Percentiles rank a stretch among this genome's conserved stretches.
Evolutionary conservation across 2,797 vertebrate genomes (phyloP).

Genomic region (Crotalus adamanteus): DNA sequence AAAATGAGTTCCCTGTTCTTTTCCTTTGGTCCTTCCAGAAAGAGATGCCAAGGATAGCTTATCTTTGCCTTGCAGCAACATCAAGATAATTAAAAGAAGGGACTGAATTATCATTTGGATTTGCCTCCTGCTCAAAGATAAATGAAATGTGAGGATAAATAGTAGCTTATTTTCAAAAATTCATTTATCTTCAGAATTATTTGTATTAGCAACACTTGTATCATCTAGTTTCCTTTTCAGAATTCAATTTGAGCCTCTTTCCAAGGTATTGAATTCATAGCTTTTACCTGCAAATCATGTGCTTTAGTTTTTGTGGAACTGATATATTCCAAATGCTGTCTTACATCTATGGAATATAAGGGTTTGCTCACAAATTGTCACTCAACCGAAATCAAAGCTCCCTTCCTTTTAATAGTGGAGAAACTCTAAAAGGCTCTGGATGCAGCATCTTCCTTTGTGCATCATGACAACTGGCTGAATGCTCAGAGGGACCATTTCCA

Average conservation of each 20-base stretch:
- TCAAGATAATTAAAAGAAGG: neutral
- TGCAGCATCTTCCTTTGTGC: neutral
- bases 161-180: neutral
- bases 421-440: neutral
- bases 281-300: neutral
- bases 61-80: neutral
- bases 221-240: neutral
- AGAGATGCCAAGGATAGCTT: neutral
- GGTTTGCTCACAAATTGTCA: neutral
- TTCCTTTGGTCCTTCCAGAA: constrained; percentile 9
- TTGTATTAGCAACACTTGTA: neutral
- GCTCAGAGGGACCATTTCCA: neutral
- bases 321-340: neutral
- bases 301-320: neutral
- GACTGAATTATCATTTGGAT: neutral
- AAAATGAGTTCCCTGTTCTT: neutral
- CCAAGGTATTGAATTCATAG: neutral
- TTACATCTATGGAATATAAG: neutral
- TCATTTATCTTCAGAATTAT: neutral
- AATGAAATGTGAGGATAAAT: neutral
- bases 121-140: neutral
- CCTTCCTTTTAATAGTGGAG: neutral
- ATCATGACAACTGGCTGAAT: neutral
- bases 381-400: neutral
- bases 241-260: neutral